phyloP scores from a whole-genome alignment of 2,797 vertebrate species.

The Scolopax bukidnonensis region DNA sequence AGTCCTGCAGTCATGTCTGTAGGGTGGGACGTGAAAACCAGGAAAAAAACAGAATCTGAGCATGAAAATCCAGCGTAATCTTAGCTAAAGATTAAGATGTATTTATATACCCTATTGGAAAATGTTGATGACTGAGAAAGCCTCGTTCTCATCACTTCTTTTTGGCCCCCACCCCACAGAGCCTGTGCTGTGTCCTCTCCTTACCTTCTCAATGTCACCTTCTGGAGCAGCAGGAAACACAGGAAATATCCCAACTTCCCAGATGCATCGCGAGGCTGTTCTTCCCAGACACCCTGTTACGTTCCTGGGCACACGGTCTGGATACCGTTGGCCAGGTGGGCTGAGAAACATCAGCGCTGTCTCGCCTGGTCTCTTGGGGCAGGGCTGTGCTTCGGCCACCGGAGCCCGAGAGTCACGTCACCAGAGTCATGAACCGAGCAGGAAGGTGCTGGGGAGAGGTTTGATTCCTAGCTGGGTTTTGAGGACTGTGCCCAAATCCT shows the following conservation, averaged over 20 bases:
- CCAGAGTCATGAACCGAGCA: fast-evolving
- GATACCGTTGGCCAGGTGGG: not conserved
- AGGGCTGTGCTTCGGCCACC: fast-evolving
- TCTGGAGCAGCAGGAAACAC: not conserved
- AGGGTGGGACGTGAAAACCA: not conserved
- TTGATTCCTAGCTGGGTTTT: not conserved
- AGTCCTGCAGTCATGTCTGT: not conserved
- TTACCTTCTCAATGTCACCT: not conserved
- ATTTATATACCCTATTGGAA: not conserved
- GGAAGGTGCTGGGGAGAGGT: not conserved
- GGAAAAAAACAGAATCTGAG: not conserved
- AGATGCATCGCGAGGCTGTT: fast-evolving
- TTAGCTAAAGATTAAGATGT: not conserved
- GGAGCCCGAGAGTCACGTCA: fast-evolving
- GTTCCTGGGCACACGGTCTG: fast-evolving
- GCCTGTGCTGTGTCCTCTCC: not conserved
- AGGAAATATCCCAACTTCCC: not conserved
- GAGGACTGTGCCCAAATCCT: not conserved
- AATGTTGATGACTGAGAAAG: not conserved
- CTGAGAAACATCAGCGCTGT: fast-evolving
- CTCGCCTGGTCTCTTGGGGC: fast-evolving
- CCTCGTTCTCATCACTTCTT: not conserved
- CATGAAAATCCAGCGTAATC: not conserved
- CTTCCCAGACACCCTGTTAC: fast-evolving
- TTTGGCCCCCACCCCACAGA: not conserved